Percentiles rank a stretch among this genome's conserved stretches.
phyloP scores from a whole-genome alignment of 2,113 vertebrate genomes.

The Sialia sialis region DNA sequence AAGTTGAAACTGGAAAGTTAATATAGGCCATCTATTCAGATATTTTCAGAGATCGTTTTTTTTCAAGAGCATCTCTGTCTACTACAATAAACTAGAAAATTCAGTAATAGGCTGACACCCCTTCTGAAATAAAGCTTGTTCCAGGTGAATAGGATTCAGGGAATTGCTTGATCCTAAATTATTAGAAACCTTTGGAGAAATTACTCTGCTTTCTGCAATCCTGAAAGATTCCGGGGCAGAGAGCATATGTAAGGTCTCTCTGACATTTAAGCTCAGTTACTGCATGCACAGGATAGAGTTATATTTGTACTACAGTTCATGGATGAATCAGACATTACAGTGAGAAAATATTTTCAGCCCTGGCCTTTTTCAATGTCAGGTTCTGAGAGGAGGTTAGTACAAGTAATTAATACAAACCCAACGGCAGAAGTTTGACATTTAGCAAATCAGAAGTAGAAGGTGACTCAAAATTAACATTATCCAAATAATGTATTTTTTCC shows the following conservation, averaged over 20 bases:
- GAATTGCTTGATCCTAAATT: neutral
- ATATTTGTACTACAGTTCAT: neutral
- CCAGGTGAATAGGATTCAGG: neutral
- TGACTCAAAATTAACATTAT: neutral
- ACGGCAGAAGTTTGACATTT: conserved; percentile 10
- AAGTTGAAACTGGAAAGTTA: neutral
- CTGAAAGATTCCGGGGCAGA: neutral
- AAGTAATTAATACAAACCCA: conserved; percentile 10
- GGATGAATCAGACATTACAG: conserved; percentile 17
- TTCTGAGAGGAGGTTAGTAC: neutral
- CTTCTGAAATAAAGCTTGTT: neutral
- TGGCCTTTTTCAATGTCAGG: conserved; percentile 19
- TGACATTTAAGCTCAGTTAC: conserved; percentile 12
- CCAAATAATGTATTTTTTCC: neutral
- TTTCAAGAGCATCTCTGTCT: neutral
- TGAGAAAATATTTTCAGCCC: neutral
- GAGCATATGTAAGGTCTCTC: neutral
- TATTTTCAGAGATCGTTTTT: neutral
- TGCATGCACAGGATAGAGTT: neutral
- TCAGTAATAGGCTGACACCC: neutral
- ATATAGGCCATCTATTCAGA: neutral
- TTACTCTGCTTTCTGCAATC: neutral
- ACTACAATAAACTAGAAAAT: neutral
- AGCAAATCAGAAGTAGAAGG: neutral
- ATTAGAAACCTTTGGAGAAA: neutral